A percentile compares a stretch with the other conserved stretches of the same genome.
These are phyloP conservation scores for Geophilus truncorum DNA, from an alignment of 2,888 invertebrate species.

Conservation along the genomic window DNA sequence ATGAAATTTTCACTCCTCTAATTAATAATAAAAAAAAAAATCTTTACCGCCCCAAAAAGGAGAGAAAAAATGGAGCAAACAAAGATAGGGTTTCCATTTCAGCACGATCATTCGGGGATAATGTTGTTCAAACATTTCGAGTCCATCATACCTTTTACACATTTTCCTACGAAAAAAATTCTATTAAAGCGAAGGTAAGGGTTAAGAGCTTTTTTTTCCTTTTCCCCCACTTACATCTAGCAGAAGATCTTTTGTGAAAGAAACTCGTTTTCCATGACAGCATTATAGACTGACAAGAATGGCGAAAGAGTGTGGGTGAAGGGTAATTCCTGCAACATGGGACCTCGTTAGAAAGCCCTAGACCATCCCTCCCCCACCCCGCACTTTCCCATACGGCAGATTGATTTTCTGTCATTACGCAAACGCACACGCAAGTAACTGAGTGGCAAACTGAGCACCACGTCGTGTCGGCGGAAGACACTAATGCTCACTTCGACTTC, in stretches of 20 bases:
- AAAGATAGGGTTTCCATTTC: not conserved
- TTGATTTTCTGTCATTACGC: conserved; percentile 20
- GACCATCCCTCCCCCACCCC: not conserved
- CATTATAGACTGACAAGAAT: conserved; percentile 3
- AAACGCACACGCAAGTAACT: conserved; percentile 20
- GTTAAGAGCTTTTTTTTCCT: not conserved
- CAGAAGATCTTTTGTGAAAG: conserved; percentile 10
- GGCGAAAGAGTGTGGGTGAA: conserved; percentile 16
- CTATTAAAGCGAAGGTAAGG: not conserved
- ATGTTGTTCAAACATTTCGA: not conserved
- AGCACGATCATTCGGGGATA: not conserved
- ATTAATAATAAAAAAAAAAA: not conserved
- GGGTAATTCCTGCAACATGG: conserved; percentile 15
- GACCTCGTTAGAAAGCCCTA: conserved; percentile 16
- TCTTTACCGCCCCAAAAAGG: not conserved
- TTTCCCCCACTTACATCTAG: not conserved
- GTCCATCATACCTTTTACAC: not conserved
- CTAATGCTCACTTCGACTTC: conserved; percentile 20
- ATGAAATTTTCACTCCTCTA: conserved; percentile 1
- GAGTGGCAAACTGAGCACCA: conserved; percentile 16
- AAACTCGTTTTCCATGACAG: conserved; percentile 20
- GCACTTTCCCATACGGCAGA: conserved; percentile 12
- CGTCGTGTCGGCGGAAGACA: conserved; percentile 5
- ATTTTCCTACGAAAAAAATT: not conserved
- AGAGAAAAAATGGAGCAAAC: not conserved